These are phyloP conservation scores for Alfaro cultratus DNA, from an alignment of 2,797 vertebrate species.

Conservation along the genomic window DNA sequence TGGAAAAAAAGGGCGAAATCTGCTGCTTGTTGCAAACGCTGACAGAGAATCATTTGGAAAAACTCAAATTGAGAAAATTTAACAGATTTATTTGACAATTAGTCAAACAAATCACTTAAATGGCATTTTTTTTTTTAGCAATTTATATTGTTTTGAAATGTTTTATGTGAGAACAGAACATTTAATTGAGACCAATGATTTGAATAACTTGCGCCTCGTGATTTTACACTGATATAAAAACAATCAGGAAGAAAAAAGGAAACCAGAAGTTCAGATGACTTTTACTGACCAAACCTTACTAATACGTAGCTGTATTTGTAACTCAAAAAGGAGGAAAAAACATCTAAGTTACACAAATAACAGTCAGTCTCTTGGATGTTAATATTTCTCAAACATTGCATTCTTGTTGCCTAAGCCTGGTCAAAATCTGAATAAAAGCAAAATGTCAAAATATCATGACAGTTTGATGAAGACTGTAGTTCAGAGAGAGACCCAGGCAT, in stretches of 20 bases:
- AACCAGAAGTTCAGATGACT: background rate
- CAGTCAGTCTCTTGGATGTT: background rate
- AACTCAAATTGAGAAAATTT: slow-evolving; percentile 35
- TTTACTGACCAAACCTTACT: background rate
- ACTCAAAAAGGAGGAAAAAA: background rate
- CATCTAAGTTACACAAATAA: background rate
- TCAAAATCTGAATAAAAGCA: background rate
- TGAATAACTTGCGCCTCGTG: background rate
- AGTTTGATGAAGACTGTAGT: background rate
- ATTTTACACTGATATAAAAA: background rate
- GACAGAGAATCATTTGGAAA: slow-evolving; percentile 58
- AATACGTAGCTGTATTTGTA: background rate
- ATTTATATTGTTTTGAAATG: background rate
- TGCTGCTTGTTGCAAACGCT: slow-evolving; percentile 38
- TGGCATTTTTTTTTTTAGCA: background rate
- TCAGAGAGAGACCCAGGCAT: background rate
- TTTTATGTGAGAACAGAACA: background rate
- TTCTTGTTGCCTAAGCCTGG: slow-evolving; percentile 4
- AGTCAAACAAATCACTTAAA: slow-evolving; percentile 29
- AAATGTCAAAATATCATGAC: background rate
- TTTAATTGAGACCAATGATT: background rate
- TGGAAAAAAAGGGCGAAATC: slow-evolving; percentile 23
- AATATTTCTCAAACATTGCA: background rate
- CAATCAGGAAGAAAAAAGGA: background rate
- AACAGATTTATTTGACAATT: slow-evolving; percentile 48